A percentile compares a stretch with the other conserved stretches of the same genome.
phyloP scores from a whole-genome alignment of 1,140 invertebrate genomes.

The Diprion similis region DNA sequence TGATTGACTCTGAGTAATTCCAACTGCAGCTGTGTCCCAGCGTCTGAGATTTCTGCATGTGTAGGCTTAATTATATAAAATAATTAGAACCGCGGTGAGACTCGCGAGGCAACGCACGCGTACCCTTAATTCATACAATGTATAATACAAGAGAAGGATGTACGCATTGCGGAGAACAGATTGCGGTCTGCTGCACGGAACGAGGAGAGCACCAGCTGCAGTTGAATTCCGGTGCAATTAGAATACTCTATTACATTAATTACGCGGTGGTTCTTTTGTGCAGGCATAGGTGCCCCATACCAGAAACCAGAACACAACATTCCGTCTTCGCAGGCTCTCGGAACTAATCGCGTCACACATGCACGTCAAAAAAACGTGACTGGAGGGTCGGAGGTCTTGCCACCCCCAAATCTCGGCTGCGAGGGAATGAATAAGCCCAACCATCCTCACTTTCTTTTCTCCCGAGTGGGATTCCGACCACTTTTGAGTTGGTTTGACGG shows the following conservation, averaged over 20 bases:
- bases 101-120: background rate
- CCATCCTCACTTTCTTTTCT: too few species aligned
- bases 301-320: too few species aligned
- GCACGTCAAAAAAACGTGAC: too few species aligned
- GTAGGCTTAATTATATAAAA: constrained; percentile 41
- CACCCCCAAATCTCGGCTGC: too few species aligned
- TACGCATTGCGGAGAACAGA: constrained; percentile 35
- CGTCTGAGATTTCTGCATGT: background rate
- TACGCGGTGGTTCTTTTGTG: background rate
- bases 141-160: background rate
- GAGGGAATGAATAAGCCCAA: too few species aligned
- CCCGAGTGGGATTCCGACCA: too few species aligned
- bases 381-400: too few species aligned
- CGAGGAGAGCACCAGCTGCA: background rate
- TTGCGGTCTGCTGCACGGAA: constrained; percentile 33
- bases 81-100: constrained; percentile 33
- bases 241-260: constrained; percentile 4
- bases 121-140: background rate
- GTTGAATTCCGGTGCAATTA: background rate
- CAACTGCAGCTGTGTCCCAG: background rate
- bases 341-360: too few species aligned
- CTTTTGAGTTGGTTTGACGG: too few species aligned
- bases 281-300: too few species aligned
- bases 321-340: too few species aligned
- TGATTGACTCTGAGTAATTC: too few species aligned